Conservation (phyloP, 2,888 invertebrate species). For the Blastobasis lacticolella region DNA sequence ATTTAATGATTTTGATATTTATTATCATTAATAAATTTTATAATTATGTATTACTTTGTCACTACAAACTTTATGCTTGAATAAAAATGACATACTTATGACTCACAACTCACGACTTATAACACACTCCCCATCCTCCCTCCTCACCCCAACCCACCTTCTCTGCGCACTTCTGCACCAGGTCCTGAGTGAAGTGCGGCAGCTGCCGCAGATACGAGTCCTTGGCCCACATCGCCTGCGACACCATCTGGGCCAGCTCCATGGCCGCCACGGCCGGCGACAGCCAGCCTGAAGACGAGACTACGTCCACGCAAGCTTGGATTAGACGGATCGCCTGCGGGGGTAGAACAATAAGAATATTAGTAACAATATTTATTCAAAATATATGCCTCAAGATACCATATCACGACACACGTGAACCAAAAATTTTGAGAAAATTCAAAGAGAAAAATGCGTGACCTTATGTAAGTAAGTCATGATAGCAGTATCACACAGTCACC, state of each 20-base stretch:
- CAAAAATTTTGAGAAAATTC: too few relatives aligned
- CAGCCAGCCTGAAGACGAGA: slow-evolving; percentile 96
- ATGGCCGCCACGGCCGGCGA: slow-evolving; percentile 98
- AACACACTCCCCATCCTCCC: not conserved
- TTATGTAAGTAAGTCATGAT: too few relatives aligned
- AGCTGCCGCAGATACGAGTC: slow-evolving; percentile 97
- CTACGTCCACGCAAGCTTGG: slow-evolving; percentile 96
- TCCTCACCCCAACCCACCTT: slow-evolving; percentile 71
- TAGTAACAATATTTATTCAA: not conserved
- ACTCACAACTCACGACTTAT: too few relatives aligned
- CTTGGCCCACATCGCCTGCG: slow-evolving; percentile 99
- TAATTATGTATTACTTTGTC: too few relatives aligned
- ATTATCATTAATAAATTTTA: too few relatives aligned
- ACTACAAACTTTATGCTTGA: too few relatives aligned
- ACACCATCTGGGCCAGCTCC: slow-evolving; percentile 99
- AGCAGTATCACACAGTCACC: too few relatives aligned
- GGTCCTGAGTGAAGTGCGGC: slow-evolving; percentile 93
- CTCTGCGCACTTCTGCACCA: slow-evolving; percentile 92
- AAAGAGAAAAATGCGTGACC: too few relatives aligned
- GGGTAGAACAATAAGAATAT: not conserved
- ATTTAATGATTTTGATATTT: too few relatives aligned
- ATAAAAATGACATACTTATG: too few relatives aligned
- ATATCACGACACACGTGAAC: too few relatives aligned
- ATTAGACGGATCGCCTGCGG: slow-evolving; percentile 84
- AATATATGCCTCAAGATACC: too few relatives aligned